Conservation (phyloP, 2,113 vertebrate species). For the Rallus limicola region DNA sequence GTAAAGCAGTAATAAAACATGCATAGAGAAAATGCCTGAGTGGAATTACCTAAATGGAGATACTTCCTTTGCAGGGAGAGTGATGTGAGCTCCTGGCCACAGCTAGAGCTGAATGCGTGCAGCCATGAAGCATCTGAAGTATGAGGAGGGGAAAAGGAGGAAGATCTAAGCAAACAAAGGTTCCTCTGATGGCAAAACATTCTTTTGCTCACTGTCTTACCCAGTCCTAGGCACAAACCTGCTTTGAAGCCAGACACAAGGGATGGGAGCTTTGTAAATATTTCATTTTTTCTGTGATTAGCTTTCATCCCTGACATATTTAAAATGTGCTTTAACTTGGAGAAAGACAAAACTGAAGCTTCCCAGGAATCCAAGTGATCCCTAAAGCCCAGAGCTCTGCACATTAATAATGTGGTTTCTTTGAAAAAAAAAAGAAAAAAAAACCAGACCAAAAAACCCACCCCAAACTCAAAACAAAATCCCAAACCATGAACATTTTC, state of each 20-base stretch:
- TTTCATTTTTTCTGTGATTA: conserved; percentile 63
- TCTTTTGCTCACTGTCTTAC: conserved; percentile 60
- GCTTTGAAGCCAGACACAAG: conserved; percentile 67
- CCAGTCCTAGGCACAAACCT: conserved; percentile 68
- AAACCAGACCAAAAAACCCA: neutral
- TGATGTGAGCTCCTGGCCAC: neutral
- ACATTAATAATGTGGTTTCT: conserved; percentile 72
- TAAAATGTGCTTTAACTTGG: conserved; percentile 65
- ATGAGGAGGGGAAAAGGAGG: neutral
- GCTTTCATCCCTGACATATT: conserved; percentile 70
- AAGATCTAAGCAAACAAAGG: conserved; percentile 11
- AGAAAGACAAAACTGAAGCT: conserved; percentile 60
- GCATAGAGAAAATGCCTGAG: neutral
- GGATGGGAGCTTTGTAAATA: conserved; percentile 57
- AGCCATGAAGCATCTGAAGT: neutral
- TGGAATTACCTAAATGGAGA: neutral
- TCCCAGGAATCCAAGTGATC: conserved; percentile 69
- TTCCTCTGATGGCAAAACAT: conserved; percentile 31
- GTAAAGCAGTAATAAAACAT: conserved; percentile 18
- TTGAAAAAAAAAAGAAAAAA: neutral
- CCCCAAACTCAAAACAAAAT: neutral
- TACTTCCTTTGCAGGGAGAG: neutral
- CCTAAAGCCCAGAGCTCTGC: conserved; percentile 75
- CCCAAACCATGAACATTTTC: neutral
- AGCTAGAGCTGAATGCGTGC: neutral